A percentile compares a stretch with the other conserved stretches of the same genome.
These are phyloP conservation scores for Helicoverpa assulta DNA, from an alignment of 2,888 invertebrate genomes.

Conservation along the genomic window DNA sequence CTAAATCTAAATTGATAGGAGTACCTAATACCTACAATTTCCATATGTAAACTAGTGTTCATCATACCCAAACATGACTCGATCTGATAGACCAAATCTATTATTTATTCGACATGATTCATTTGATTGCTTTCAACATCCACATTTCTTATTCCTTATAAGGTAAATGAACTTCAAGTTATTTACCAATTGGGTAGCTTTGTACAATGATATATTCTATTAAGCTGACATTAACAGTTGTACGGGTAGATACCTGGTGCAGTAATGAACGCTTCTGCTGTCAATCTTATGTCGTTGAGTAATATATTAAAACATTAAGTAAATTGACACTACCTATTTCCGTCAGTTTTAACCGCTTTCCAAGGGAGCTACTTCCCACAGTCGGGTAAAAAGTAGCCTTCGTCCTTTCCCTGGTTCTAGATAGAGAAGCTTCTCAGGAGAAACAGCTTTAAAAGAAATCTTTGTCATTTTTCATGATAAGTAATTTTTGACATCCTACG, in stretches of 20 bases:
- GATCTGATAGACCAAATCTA: constrained; percentile 1
- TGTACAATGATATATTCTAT: constrained; percentile 25
- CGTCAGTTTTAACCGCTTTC: too few relatives aligned
- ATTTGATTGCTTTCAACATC: not conserved
- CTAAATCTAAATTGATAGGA: too few relatives aligned
- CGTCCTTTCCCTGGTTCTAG: too few relatives aligned
- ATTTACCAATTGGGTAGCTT: not conserved
- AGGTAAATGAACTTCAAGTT: constrained; percentile 33
- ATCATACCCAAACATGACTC: not conserved
- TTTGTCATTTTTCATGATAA: too few relatives aligned
- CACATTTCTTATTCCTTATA: constrained; percentile 13
- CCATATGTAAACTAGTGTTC: too few relatives aligned
- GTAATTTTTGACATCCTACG: too few relatives aligned
- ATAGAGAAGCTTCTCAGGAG: too few relatives aligned
- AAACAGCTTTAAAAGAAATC: too few relatives aligned
- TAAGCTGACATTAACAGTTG: constrained; percentile 35
- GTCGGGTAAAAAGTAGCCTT: too few relatives aligned
- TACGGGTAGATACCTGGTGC: constrained; percentile 35
- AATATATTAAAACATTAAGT: not conserved
- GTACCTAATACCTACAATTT: too few relatives aligned
- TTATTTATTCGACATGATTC: not conserved
- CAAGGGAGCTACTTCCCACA: too few relatives aligned
- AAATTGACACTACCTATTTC: too few relatives aligned
- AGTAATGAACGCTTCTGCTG: constrained; percentile 22
- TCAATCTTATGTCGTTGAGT: constrained; percentile 29